Conservation (phyloP, 1,140 invertebrate genomes). For the Trissolcus basalis region DNA sequence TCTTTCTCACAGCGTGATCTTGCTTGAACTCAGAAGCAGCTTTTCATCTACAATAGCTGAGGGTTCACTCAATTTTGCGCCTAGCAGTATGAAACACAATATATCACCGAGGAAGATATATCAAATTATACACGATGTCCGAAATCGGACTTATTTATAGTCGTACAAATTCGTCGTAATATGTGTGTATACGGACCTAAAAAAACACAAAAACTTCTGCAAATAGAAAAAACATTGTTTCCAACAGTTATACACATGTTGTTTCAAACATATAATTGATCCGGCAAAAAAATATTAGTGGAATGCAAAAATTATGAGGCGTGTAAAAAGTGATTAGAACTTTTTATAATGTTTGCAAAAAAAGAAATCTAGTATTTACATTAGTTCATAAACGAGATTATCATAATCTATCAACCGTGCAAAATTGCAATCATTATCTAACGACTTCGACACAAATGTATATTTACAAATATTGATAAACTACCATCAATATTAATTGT, state of each 20-base stretch:
- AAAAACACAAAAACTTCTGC: not conserved
- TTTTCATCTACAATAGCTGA: slow-evolving; percentile 28
- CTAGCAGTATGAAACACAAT: slow-evolving; percentile 40
- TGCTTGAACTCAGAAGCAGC: slow-evolving; percentile 29
- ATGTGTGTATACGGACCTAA: not conserved
- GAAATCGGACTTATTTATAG: slow-evolving; percentile 47
- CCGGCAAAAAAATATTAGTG: too few species aligned
- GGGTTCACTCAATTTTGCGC: slow-evolving; percentile 37
- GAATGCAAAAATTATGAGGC: too few species aligned
- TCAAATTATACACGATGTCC: slow-evolving; percentile 51
- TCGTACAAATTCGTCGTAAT: slow-evolving; percentile 6
- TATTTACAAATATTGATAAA: slow-evolving; percentile 34
- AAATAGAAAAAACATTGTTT: too few species aligned
- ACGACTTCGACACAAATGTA: not conserved
- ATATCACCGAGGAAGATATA: slow-evolving; percentile 44
- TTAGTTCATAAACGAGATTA: not conserved
- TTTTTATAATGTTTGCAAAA: too few species aligned
- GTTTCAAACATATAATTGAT: too few species aligned
- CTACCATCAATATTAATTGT: slow-evolving; percentile 32
- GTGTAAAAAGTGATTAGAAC: too few species aligned
- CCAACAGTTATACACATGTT: too few species aligned
- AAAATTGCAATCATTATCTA: slow-evolving; percentile 10
- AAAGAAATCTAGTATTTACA: not conserved
- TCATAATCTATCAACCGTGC: slow-evolving; percentile 14
- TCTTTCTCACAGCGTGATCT: not conserved